Evolutionary conservation across 2,113 vertebrate species (phyloP).

Genomic region (Sakesphorus luctuosus): DNA sequence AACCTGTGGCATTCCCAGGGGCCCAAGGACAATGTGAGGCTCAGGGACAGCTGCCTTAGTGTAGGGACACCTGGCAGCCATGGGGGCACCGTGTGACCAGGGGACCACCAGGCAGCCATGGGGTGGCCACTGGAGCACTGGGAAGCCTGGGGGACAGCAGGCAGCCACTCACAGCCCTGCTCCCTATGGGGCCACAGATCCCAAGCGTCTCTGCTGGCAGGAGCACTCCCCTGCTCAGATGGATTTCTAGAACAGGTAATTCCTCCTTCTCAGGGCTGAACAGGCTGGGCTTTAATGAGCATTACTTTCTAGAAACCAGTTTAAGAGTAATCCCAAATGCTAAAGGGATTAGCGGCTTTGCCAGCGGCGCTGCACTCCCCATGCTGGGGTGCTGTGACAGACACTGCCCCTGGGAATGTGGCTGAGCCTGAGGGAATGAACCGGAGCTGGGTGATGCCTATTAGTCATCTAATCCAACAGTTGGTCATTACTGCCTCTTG

Average conservation of each 20-base stretch:
- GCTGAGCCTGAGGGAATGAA: background rate
- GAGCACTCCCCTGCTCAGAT: background rate
- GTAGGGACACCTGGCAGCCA: background rate
- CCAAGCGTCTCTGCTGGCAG: background rate
- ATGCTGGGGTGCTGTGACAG: background rate
- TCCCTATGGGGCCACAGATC: background rate
- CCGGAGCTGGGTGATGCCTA: background rate
- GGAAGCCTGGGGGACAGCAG: background rate
- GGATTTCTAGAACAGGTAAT: background rate
- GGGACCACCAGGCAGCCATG: background rate
- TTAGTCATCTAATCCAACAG: background rate
- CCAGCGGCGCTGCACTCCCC: background rate
- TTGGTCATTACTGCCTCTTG: background rate
- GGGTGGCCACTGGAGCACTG: background rate
- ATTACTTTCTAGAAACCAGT: background rate
- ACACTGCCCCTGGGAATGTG: background rate
- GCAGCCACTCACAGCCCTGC: background rate
- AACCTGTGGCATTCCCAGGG: accelerated
- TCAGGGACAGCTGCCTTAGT: background rate
- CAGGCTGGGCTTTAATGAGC: background rate
- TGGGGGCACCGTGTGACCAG: too few relatives aligned
- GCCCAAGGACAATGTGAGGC: background rate
- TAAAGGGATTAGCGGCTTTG: background rate
- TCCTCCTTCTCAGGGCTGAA: background rate
- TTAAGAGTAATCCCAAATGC: background rate